Base-by-base conservation (phyloP, 2,113 vertebrate genomes). In the Micromys minutus region DNA sequence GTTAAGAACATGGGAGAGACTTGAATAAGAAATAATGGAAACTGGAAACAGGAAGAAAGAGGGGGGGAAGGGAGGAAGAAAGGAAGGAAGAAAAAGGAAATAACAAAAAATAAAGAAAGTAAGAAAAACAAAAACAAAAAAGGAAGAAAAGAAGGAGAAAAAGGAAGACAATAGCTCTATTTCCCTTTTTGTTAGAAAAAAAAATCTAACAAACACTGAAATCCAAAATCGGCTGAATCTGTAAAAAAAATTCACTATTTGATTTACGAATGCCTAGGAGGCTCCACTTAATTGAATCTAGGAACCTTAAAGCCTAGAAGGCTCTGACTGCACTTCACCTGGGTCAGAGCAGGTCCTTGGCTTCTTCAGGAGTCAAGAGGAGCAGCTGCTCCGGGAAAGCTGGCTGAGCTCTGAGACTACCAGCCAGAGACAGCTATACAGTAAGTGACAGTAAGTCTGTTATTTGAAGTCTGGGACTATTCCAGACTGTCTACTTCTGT, bases 221-320 rank as follows among this genome's bases (percentile, higher is more conserved):
- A 34, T 7, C 10, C 57, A 90, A 92, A 84, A 52, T 65, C 89
- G 0, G 0, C 86, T 95, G 69, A 67, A 97, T 95, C 67, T 95
- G 90, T 65, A 55, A 0, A 16, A 0, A 16, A 9, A 63, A 80
- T 50, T 88, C 57, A n/a, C 29, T 45, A n/a, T 95, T 94, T 63
- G 85, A 59, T 95, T 92, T 67, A 93, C 84, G 91, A 94, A 95
- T 97, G 97, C 90, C 81, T 96, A 42, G n/a, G 39, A 21, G 93
- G 80, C 36, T 95, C 93, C 91, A 45, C 42, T 95, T 74, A 97
- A 94, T 69, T 94, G 74, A 91, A 97, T 91, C 97, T 67, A 72
- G 74, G 91, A 96, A 50, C 94, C 34, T 88, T 93, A 98, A 98
- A 89, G 94, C 31, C 45, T 45, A 97, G 96, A 96, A 97, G 81